Conservation (phyloP, 1,140 invertebrate genomes). For the Hyles vespertilio region DNA sequence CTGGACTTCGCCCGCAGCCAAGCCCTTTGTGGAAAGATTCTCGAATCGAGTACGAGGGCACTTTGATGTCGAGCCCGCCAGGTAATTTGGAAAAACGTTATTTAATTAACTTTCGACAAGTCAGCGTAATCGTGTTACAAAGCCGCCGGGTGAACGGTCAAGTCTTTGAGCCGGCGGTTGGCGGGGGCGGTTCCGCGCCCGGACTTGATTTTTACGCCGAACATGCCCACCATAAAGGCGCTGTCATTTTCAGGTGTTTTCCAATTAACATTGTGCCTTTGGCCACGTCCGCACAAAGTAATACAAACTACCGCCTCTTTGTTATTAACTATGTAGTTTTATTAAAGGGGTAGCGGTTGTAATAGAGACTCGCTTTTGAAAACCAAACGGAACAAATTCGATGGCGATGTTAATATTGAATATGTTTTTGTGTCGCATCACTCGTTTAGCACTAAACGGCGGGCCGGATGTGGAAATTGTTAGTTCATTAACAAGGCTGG, state of each 20-base stretch:
- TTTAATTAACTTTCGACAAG: constrained; percentile 75
- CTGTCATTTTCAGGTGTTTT: constrained; percentile 70
- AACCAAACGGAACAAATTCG: constrained; percentile 6
- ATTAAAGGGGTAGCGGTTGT: constrained; percentile 41
- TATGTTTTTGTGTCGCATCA: no score
- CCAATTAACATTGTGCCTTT: constrained; percentile 71
- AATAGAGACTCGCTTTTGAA: constrained; percentile 36
- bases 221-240: constrained; percentile 59
- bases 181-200: constrained; percentile 21
- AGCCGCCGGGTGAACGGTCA: constrained; percentile 60
- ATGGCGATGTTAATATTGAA: no score
- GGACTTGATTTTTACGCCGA: constrained; percentile 67
- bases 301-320: constrained; percentile 44
- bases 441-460: no score
- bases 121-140: constrained; percentile 72
- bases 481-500: constrained; percentile 31
- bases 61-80: constrained; percentile 66
- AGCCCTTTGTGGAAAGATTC: constrained; percentile 64
- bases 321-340: constrained; percentile 56
- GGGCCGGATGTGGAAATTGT: constrained; percentile 14
- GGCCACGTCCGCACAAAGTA: constrained; percentile 53
- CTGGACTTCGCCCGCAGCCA: constrained; percentile 53
- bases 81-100: constrained; percentile 74
- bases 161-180: constrained; percentile 54
- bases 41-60: constrained; percentile 44